These are phyloP conservation scores for Gibbula magus DNA, from an alignment of 2,888 invertebrate species.

Conservation along the genomic window DNA sequence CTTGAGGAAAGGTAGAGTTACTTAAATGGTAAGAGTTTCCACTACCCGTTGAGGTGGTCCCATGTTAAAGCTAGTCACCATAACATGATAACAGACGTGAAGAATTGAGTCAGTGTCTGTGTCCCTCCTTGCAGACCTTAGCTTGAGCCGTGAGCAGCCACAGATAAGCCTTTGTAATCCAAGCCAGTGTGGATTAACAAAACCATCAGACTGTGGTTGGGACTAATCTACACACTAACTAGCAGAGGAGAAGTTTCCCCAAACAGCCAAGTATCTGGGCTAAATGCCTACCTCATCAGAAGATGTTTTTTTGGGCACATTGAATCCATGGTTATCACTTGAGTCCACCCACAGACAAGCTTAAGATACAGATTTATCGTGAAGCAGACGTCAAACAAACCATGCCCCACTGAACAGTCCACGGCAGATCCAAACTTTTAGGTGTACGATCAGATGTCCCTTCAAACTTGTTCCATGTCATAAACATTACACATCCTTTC, in stretches of 20 bases:
- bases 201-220: slow-evolving; percentile 11
- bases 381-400: too few species aligned
- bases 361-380: too few species aligned
- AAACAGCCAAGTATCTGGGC: too few species aligned
- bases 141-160: not conserved
- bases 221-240: too few species aligned
- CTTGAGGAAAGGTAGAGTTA: not conserved
- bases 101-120: slow-evolving; percentile 2
- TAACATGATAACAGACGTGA: not conserved
- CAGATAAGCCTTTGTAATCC: not conserved
- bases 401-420: too few species aligned
- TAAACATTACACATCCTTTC: not conserved
- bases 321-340: too few species aligned
- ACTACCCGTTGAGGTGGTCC: not conserved
- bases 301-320: too few species aligned
- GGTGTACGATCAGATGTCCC: not conserved
- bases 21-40: slow-evolving; percentile 3
- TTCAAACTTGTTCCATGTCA: not conserved
- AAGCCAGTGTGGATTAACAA: not conserved
- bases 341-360: too few species aligned
- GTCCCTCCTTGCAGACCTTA: not conserved
- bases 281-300: too few species aligned
- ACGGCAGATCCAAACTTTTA: too few species aligned
- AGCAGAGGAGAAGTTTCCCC: too few species aligned
- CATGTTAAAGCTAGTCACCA: too few species aligned